Evolutionary conservation across 1,140 invertebrate species (phyloP).

Genomic region (Teleopsis dalmanni): DNA sequence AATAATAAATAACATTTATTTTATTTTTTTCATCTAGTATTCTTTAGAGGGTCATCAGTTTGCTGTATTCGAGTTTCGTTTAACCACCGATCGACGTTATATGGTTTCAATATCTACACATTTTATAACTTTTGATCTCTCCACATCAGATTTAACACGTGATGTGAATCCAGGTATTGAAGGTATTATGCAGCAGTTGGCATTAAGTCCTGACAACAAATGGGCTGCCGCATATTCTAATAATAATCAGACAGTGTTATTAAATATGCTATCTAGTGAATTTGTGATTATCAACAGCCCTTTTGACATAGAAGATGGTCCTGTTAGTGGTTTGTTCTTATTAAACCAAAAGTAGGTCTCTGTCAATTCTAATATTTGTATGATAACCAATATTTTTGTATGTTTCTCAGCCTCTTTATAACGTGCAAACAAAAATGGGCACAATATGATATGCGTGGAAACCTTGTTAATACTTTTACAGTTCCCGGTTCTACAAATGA

Average conservation of each 20-base stretch:
- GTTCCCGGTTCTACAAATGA: conserved; percentile 53
- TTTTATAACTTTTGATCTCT: conserved; percentile 95
- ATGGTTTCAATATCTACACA: conserved; percentile 94
- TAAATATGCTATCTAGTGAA: conserved; percentile 88
- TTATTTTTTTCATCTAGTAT: conserved; percentile 56
- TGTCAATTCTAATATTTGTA: conserved; percentile 5
- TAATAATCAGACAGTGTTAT: conserved; percentile 82
- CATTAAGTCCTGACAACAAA: conserved; percentile 91
- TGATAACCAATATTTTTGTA: too few relatives aligned
- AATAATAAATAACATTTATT: not conserved
- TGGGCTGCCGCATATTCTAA: conserved; percentile 94
- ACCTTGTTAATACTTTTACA: conserved; percentile 53
- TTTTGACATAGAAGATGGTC: conserved; percentile 52
- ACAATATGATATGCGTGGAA: conserved; percentile 68
- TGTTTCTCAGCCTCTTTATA: conserved; percentile 47
- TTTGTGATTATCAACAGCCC: conserved; percentile 78
- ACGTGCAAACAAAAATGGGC: conserved; percentile 57
- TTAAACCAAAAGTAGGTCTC: conserved; percentile 66
- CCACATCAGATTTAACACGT: conserved; percentile 83
- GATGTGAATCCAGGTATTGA: conserved; percentile 88
- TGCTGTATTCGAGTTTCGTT: conserved; percentile 88
- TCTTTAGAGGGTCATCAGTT: conserved; percentile 97
- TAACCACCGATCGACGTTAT: conserved; percentile 88
- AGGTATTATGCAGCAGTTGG: conserved; percentile 91
- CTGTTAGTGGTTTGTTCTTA: conserved; percentile 59